Evolutionary conservation across 2,888 invertebrate species (phyloP).

Genomic region (Strigamia maritima): DNA sequence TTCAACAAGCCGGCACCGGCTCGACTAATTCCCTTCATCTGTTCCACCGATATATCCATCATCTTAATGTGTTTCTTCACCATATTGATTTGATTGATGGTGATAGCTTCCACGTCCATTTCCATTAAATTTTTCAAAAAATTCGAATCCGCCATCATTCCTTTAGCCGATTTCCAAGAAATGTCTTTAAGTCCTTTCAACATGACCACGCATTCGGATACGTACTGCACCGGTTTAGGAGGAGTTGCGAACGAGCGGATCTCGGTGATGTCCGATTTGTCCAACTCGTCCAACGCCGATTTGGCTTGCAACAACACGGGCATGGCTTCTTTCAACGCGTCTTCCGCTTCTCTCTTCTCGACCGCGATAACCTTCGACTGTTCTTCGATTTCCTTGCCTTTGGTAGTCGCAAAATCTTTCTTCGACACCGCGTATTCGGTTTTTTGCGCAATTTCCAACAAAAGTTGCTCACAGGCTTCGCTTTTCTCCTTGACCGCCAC

Average conservation of each 20-base stretch:
- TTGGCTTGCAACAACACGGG: constrained; percentile 80
- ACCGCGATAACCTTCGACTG: constrained; percentile 73
- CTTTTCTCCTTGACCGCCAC: constrained; percentile 78
- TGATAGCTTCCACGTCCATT: constrained; percentile 66
- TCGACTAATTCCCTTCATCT: constrained; percentile 77
- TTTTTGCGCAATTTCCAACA: constrained; percentile 68
- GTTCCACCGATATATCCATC: constrained; percentile 60
- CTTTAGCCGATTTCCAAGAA: constrained; percentile 86
- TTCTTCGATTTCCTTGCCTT: constrained; percentile 76
- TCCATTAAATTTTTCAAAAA: constrained; percentile 76
- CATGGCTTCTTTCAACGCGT: constrained; percentile 72
- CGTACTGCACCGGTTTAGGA: constrained; percentile 80
- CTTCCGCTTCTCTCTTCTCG: constrained; percentile 79
- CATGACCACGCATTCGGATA: constrained; percentile 86
- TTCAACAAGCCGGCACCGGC: constrained; percentile 81
- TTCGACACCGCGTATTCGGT: constrained; percentile 65
- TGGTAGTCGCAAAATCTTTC: constrained; percentile 73
- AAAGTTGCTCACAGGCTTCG: constrained; percentile 71
- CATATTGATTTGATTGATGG: constrained; percentile 49
- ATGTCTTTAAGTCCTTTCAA: constrained; percentile 77
- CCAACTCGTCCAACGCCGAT: constrained; percentile 73
- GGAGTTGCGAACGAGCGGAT: constrained; percentile 88
- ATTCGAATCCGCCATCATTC: constrained; percentile 86
- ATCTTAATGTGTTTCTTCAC: constrained; percentile 49
- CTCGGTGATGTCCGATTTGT: constrained; percentile 87